A percentile compares a stretch with the other conserved stretches of the same genome.
Conservation (phyloP, 2,797 vertebrate genomes). For the Pangasius djambal region DNA sequence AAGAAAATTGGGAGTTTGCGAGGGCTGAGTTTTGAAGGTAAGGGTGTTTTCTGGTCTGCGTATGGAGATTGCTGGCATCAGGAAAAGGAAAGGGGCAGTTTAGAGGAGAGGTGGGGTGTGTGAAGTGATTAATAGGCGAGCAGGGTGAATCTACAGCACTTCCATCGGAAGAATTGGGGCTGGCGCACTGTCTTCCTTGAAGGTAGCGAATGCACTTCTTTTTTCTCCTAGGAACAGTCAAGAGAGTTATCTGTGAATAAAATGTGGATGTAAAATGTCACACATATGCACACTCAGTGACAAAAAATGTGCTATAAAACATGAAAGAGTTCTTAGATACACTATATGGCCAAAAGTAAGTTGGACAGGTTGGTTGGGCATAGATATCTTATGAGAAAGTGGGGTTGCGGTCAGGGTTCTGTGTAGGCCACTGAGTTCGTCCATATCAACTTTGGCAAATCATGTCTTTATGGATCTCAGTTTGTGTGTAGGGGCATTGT, state of each 20-base stretch:
- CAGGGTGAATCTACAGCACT: conserved; percentile 94
- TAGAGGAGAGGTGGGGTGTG: conserved; percentile 65
- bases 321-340: not conserved
- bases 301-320: not conserved
- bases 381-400: not conserved
- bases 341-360: not conserved
- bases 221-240: conserved; percentile 98
- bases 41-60: conserved; percentile 19
- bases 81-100: conserved; percentile 58
- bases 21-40: not conserved
- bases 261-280: conserved; percentile 84
- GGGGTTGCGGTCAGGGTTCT: not conserved
- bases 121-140: conserved; percentile 67
- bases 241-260: conserved; percentile 95
- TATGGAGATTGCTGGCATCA: conserved; percentile 60
- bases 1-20: not conserved
- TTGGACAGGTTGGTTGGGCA: not conserved
- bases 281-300: conserved; percentile 65
- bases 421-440: not conserved
- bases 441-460: not conserved
- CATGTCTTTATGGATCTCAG: not conserved
- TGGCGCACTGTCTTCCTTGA: conserved; percentile 95
- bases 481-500: not conserved
- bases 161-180: conserved; percentile 98
- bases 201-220: conserved; percentile 99